Base-by-base conservation (phyloP, 92 coral and sea anemone species). In the Palythoa caribaeorum region DNA sequence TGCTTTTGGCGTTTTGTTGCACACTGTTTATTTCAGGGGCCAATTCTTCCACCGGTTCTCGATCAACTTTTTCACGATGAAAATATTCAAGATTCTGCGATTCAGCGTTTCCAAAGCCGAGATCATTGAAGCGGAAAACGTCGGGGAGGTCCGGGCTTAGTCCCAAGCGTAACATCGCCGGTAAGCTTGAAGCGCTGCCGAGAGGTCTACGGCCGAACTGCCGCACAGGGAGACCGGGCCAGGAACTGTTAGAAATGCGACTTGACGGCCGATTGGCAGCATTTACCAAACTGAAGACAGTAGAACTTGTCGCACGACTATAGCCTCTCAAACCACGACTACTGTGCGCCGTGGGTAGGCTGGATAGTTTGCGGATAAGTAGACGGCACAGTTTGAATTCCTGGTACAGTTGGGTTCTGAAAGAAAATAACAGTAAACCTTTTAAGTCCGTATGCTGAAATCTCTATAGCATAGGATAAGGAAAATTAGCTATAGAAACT, bases 121-220 rank as follows among this genome's bases (percentile, higher is more conserved):
- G 60, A 20, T 72, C 79, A 17, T 20, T 55, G 62, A 79, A 37
- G 47, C 13, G 17, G 21, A 40, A 5, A 40, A 28, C 75, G 74
- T 84, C 74, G 35, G 79, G 60, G 55, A 57, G 48, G 15, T 87
- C 71, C 50, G 89, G 85, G 19, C 88, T 90, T 63, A 97, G 52
- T 11, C 93, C 98, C 65, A 94, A 66, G 15, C 91, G 92, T 80
- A 94, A 76, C 99, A 97, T 95, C 7, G 93, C 97, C 35, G 99
- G 99, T 62, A 97, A 78, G 77, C 99, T 97, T 3, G 97, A 91
- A 12, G 99, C 98, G 80, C 98, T 97, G 4, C 99, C 99, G 48
- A 95, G 77, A 5, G 99, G 99, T 71, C 99, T 89, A 47, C 93
- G 92, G 14, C 98, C 94, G 90, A 89, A 96, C 77, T 93, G 94